A percentile compares a stretch with the other conserved stretches of the same genome.
Conservation (phyloP, 2,113 vertebrate species). For the Eurystomus gularis region DNA sequence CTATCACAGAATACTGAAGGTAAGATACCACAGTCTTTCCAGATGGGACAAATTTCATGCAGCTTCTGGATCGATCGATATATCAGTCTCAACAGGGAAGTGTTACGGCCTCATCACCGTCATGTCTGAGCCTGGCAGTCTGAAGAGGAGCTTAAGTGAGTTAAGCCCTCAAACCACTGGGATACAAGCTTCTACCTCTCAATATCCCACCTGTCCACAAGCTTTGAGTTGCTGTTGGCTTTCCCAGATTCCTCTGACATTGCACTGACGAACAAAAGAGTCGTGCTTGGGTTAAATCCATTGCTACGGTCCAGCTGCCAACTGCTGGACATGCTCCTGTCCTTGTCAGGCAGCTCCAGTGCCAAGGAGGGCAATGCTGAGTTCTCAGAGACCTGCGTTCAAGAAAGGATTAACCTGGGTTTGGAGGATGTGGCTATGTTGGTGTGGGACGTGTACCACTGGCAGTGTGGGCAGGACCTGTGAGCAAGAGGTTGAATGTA, state of each 20-base stretch:
- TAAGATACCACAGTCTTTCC: not conserved
- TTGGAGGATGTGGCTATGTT: not conserved
- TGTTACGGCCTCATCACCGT: not conserved
- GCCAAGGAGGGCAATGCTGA: not conserved
- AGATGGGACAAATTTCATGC: constrained; percentile 15
- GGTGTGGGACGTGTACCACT: not conserved
- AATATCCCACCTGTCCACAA: not conserved
- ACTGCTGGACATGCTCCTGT: rapidly evolving
- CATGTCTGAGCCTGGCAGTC: not conserved
- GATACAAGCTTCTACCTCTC: not conserved
- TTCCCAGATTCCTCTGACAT: not conserved
- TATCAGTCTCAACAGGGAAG: not conserved
- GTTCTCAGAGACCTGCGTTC: not conserved
- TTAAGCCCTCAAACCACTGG: not conserved
- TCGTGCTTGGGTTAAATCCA: not conserved
- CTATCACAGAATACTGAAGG: not conserved
- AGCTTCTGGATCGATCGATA: not conserved
- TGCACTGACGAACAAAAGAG: not conserved
- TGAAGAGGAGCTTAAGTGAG: not conserved
- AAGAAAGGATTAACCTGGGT: not conserved
- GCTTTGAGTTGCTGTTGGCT: not conserved
- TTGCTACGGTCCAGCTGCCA: not conserved
- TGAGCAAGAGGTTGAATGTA: not conserved
- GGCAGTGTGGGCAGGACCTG: not conserved
- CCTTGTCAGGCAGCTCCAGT: not conserved